Evolutionary conservation across 1,140 invertebrate genomes (phyloP).

Genomic region (Drosophila bifasciata): DNA sequence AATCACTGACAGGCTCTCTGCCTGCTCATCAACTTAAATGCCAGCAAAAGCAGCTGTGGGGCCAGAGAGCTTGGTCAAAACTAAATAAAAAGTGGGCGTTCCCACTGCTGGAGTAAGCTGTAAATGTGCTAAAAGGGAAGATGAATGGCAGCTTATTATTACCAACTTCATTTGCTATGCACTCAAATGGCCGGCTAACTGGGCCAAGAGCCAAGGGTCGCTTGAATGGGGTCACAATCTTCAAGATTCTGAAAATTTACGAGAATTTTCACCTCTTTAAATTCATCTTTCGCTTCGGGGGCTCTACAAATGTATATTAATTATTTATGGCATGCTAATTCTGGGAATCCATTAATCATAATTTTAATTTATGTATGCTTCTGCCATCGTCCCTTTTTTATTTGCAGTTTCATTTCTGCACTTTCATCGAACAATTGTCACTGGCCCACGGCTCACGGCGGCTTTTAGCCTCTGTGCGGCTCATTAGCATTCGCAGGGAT

Average conservation of each 20-base stretch:
- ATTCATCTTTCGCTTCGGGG: slow-evolving; percentile 21
- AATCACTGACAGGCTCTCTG: slow-evolving; percentile 35
- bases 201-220: slow-evolving; percentile 13
- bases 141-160: slow-evolving; percentile 72
- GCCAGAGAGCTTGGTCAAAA: not conserved
- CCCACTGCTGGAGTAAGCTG: slow-evolving; percentile 43
- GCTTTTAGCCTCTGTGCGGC: not conserved
- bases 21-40: slow-evolving; percentile 55
- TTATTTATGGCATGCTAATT: slow-evolving; percentile 51
- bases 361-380: slow-evolving; percentile 57
- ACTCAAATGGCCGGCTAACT: slow-evolving; percentile 18
- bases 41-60: not conserved
- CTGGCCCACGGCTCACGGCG: slow-evolving; percentile 15
- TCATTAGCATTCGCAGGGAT: slow-evolving; percentile 53
- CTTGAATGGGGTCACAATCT: slow-evolving; percentile 48
- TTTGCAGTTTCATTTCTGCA: slow-evolving; percentile 32
- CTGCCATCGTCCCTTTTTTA: slow-evolving; percentile 33
- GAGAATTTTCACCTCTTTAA: slow-evolving; percentile 17
- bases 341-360: slow-evolving; percentile 64
- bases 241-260: slow-evolving; percentile 31
- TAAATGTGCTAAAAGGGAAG: slow-evolving; percentile 72
- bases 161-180: slow-evolving; percentile 55
- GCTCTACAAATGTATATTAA: slow-evolving; percentile 53
- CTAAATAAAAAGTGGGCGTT: slow-evolving; percentile 24
- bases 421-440: slow-evolving; percentile 28